Percentiles rank a stretch among this genome's conserved stretches.
These are phyloP conservation scores for Tragelaphus buxtoni DNA, from an alignment of 2,113 vertebrate genomes.

Conservation along the genomic window DNA sequence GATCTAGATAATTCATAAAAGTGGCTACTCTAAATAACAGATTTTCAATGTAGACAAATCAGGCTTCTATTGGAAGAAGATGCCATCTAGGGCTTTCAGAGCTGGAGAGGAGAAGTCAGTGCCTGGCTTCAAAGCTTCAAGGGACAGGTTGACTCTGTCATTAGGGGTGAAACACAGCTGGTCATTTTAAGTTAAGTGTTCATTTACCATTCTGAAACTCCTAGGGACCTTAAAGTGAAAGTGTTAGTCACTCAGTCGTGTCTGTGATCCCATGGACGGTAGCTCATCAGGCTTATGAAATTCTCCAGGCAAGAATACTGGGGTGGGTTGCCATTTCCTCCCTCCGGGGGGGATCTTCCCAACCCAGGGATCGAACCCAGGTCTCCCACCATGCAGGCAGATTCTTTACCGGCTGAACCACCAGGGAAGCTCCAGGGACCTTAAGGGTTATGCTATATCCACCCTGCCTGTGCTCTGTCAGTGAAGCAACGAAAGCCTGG, in stretches of 20 bases:
- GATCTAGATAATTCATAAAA: not conserved
- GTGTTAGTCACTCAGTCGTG: not conserved
- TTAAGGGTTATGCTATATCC: not conserved
- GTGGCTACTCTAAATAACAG: not conserved
- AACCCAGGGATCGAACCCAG: not conserved
- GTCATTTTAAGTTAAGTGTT: not conserved
- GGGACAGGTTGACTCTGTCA: not conserved
- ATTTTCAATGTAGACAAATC: not conserved
- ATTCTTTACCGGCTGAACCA: not conserved
- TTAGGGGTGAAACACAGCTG: not conserved
- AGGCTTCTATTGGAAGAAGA: not conserved
- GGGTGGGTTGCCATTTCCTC: not conserved
- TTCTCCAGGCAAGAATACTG: not conserved
- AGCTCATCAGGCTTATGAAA: not conserved
- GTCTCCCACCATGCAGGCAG: not conserved
- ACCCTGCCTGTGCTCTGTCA: not conserved
- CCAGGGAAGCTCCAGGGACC: not conserved
- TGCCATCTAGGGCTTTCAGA: not conserved
- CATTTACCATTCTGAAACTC: not conserved
- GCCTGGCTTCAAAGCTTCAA: not conserved
- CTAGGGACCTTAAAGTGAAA: not conserved
- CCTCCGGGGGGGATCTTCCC: not conserved
- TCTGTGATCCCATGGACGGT: not conserved
- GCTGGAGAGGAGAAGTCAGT: not conserved
- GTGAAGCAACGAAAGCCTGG: not conserved